Percentiles rank a stretch among this genome's conserved stretches.
phyloP scores from a whole-genome alignment of 2,888 invertebrate species.

The Galerucella pusilla region DNA sequence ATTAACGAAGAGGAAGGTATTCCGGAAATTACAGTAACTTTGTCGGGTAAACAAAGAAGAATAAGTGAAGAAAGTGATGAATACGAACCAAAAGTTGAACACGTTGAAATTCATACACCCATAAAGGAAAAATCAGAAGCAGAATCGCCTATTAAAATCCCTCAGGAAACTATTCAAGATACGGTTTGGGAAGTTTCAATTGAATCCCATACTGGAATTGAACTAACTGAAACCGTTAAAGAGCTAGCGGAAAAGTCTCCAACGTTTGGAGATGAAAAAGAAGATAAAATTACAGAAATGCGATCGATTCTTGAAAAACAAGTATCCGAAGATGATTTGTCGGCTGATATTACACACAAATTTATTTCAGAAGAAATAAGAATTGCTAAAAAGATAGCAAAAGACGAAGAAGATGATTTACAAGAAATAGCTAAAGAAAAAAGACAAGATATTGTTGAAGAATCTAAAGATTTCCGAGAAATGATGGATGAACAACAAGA shows the following conservation, averaged over 20 bases:
- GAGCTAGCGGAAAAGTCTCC: slow-evolving; percentile 47
- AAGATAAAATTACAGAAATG: slow-evolving; percentile 8
- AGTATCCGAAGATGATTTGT: slow-evolving; percentile 25
- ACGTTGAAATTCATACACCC: slow-evolving; percentile 18
- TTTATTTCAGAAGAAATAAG: slow-evolving; percentile 44
- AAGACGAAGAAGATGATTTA: slow-evolving; percentile 35
- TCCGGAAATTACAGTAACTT: slow-evolving; percentile 64
- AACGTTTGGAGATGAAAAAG: slow-evolving; percentile 38
- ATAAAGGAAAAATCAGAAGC: slow-evolving; percentile 46
- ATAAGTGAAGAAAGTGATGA: slow-evolving; percentile 64
- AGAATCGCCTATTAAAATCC: slow-evolving; percentile 60
- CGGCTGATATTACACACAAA: slow-evolving; percentile 38
- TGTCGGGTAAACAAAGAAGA: slow-evolving; percentile 63
- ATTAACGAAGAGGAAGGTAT: slow-evolving; percentile 55
- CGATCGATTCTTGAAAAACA: slow-evolving; percentile 1
- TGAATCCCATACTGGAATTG: slow-evolving; percentile 60
- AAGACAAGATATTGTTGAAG: slow-evolving; percentile 29
- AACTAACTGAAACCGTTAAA: slow-evolving; percentile 60
- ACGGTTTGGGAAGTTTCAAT: slow-evolving; percentile 68
- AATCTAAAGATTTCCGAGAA: slow-evolving; percentile 35
- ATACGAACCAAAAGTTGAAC: slow-evolving; percentile 46
- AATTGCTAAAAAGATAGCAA: slow-evolving; percentile 41
- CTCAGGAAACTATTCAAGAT: slow-evolving; percentile 66
- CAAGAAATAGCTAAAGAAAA: slow-evolving; percentile 26
- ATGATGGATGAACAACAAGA: slow-evolving; percentile 46